Evolutionary conservation across 1,140 invertebrate species (phyloP).

Genomic region (Tenebrio molitor): DNA sequence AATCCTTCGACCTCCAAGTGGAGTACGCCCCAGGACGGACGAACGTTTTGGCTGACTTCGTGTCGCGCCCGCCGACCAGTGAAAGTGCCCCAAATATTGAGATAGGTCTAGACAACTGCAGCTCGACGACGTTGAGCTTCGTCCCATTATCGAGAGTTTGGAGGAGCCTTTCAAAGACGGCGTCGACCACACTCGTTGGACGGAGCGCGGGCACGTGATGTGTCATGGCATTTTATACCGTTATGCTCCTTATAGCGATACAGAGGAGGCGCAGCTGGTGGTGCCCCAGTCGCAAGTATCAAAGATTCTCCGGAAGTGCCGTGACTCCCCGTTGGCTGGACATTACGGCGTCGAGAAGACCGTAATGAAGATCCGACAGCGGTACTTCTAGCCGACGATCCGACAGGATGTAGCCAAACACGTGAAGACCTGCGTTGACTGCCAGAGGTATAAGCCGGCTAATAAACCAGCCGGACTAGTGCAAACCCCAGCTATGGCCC

Average conservation of each 20-base stretch:
- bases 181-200: constrained; percentile 24
- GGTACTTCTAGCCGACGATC: constrained; percentile 57
- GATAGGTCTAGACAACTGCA: no score
- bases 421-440: no score
- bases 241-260: constrained; percentile 47
- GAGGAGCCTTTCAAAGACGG: no score
- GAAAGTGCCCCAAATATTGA: no score
- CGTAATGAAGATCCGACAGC: constrained; percentile 51
- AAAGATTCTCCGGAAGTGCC: constrained; percentile 52
- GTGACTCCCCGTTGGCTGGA: constrained; percentile 58
- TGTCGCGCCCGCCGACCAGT: constrained; percentile 46
- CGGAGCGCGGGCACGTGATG: constrained; percentile 54
- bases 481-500: no score
- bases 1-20: constrained; percentile 43
- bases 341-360: constrained; percentile 58
- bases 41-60: constrained; percentile 42
- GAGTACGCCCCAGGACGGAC: constrained; percentile 41
- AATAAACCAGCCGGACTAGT: no score
- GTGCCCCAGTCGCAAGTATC: constrained; percentile 39
- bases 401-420: no score
- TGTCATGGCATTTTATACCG: constrained; percentile 55
- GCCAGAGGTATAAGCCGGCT: no score
- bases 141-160: no score
- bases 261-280: constrained; percentile 54
- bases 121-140: no score